Evolutionary conservation across 2,888 invertebrate species (phyloP).

Genomic region (Trimorus sp.): DNA sequence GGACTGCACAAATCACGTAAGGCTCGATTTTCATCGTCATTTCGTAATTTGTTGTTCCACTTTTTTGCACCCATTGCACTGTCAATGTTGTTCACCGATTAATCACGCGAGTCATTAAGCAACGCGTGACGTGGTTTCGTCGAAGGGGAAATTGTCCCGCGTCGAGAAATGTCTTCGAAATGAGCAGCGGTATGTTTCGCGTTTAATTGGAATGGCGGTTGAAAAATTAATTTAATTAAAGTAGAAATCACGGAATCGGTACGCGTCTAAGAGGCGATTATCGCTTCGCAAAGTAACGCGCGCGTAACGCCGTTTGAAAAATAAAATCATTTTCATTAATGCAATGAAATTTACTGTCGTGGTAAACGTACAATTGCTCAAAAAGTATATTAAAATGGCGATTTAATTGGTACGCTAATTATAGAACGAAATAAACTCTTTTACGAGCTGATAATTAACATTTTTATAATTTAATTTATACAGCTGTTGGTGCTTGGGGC

Average conservation of each 20-base stretch:
- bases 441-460: constrained; percentile 22
- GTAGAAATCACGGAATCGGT: neutral
- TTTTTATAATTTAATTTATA: constrained; percentile 18
- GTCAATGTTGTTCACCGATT: too few species aligned
- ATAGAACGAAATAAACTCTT: constrained; percentile 17
- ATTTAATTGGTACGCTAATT: constrained; percentile 9
- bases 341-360: constrained; percentile 10
- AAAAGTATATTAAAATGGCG: constrained; percentile 17
- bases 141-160: too few species aligned
- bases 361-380: constrained; percentile 1
- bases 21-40: neutral
- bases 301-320: neutral
- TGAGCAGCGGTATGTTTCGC: too few species aligned
- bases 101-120: too few species aligned
- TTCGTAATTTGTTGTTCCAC: neutral
- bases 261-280: constrained; percentile 1
- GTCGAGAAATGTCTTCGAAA: too few species aligned
- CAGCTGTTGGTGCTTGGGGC: neutral
- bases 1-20: constrained; percentile 53
- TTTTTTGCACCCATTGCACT: neutral
- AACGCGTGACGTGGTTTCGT: too few species aligned
- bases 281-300: neutral
- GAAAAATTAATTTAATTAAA: constrained; percentile 3
- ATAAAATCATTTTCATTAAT: constrained; percentile 11
- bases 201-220: neutral